Evolutionary conservation across 2,888 invertebrate species (phyloP).

Genomic region (Neoascia interrupta): DNA sequence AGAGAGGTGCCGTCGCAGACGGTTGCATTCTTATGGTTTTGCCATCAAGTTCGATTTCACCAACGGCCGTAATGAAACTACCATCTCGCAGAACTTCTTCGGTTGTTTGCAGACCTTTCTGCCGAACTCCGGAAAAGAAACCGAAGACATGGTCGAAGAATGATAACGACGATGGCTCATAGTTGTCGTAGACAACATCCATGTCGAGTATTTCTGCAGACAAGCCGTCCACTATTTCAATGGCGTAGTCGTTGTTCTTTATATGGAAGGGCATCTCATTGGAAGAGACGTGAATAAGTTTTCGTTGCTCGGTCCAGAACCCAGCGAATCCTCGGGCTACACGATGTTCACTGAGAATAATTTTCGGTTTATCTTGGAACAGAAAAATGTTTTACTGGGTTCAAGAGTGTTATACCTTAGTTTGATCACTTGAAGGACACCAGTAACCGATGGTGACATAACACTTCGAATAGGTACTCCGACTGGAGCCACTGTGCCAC

Average conservation of each 20-base stretch:
- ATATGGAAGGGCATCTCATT: slow-evolving; percentile 91
- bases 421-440: slow-evolving; percentile 89
- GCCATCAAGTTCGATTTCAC: slow-evolving; percentile 86
- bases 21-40: slow-evolving; percentile 86
- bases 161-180: slow-evolving; percentile 88
- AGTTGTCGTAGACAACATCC: slow-evolving; percentile 89
- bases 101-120: slow-evolving; percentile 91
- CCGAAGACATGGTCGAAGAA: slow-evolving; percentile 91
- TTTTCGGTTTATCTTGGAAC: too few species aligned
- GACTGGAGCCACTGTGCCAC: slow-evolving; percentile 88
- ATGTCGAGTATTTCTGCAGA: slow-evolving; percentile 87
- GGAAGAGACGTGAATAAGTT: slow-evolving; percentile 88
- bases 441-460: slow-evolving; percentile 86
- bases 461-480: slow-evolving; percentile 88
- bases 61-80: slow-evolving; percentile 89
- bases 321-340: slow-evolving; percentile 91
- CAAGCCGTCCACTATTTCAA: slow-evolving; percentile 88
- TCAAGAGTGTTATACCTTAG: slow-evolving; percentile 80
- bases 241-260: slow-evolving; percentile 82
- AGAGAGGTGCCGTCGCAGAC: slow-evolving; percentile 86
- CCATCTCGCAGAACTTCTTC: slow-evolving; percentile 93
- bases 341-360: slow-evolving; percentile 85
- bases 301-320: slow-evolving; percentile 91
- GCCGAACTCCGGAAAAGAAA: slow-evolving; percentile 90
- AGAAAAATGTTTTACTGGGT: too few species aligned